phyloP scores from a whole-genome alignment of 2,797 vertebrate genomes.

The Monodelphis domestica region DNA sequence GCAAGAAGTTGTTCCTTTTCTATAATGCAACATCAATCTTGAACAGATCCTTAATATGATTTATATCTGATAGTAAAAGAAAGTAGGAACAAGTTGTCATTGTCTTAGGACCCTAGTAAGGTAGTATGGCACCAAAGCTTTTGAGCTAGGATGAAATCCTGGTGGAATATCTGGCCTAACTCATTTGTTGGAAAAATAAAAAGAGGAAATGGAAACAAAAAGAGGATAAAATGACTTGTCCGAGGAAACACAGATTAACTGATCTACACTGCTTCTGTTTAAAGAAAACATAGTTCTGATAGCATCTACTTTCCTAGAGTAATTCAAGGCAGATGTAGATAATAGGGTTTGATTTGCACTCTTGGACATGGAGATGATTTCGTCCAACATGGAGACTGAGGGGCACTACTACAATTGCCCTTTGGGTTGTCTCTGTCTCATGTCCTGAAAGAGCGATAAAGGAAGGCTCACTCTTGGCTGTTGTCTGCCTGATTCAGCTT shows the following conservation, averaged over 20 bases:
- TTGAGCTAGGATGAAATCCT: neutral
- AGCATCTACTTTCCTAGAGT: neutral
- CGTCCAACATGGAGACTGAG: neutral
- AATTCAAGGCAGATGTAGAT: neutral
- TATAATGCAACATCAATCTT: neutral
- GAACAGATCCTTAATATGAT: neutral
- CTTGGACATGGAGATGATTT: neutral
- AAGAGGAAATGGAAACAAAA: neutral
- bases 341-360: neutral
- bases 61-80: neutral
- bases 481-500: neutral
- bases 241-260: neutral
- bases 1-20: neutral
- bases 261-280: neutral
- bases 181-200: neutral
- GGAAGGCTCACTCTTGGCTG: neutral
- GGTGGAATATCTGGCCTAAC: neutral
- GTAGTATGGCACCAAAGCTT: neutral
- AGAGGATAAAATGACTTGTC: neutral
- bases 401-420: neutral
- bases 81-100: neutral
- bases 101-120: neutral
- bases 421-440: neutral
- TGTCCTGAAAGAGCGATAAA: neutral
- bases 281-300: neutral